Evolutionary conservation across 2,797 vertebrate species (phyloP).

Genomic region (Falco naumanni): DNA sequence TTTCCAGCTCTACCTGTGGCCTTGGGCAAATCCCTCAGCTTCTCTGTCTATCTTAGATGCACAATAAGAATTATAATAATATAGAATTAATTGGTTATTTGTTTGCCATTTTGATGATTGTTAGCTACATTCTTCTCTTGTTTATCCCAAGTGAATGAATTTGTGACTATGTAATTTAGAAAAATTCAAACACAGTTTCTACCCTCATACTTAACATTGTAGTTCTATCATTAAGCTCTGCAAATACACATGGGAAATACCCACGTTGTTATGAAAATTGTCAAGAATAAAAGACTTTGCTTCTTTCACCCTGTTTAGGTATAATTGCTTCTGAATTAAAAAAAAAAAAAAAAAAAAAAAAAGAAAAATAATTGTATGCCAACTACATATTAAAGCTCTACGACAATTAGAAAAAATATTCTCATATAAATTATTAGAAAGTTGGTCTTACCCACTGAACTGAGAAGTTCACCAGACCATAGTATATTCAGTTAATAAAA

Average conservation of each 20-base stretch:
- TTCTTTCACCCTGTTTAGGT: not conserved
- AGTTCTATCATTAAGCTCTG: not conserved
- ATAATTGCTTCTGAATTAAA: not conserved
- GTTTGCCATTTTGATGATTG: not conserved
- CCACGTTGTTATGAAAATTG: not conserved
- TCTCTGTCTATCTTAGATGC: not conserved
- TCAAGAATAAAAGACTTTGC: not conserved
- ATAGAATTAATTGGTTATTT: not conserved
- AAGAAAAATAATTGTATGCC: not conserved
- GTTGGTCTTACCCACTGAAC: not conserved
- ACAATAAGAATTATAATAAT: not conserved
- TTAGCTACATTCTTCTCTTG: not conserved
- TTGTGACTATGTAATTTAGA: not conserved
- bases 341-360: not conserved
- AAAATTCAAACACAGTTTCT: not conserved
- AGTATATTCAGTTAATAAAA: not conserved
- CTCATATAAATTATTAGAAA: not conserved
- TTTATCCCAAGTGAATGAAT: not conserved
- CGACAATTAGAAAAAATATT: not conserved
- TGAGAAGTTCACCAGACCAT: not conserved
- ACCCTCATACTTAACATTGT: not conserved
- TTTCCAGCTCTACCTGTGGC: not conserved
- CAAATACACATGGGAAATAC: not conserved
- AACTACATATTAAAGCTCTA: not conserved
- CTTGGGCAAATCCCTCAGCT: constrained; percentile 4